Evolutionary conservation across 2,797 vertebrate genomes (phyloP).

Genomic region (Macrochelys suwanniensis): DNA sequence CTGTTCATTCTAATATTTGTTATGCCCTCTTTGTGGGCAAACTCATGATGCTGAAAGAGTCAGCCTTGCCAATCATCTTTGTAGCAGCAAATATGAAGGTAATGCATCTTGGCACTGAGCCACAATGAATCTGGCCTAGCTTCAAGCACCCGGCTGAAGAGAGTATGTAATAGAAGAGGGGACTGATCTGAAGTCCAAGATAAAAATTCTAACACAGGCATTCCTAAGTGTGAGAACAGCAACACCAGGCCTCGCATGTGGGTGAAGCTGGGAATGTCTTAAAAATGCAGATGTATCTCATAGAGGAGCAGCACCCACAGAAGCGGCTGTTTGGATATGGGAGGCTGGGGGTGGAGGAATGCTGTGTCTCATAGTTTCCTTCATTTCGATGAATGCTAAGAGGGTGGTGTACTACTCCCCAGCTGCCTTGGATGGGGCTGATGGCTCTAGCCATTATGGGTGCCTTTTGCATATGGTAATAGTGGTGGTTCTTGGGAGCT

Average conservation of each 20-base stretch:
- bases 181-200: neutral
- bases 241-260: rapidly evolving
- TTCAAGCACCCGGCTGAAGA: neutral
- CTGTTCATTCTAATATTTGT: rapidly evolving
- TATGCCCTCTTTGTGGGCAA: conserved; percentile 2
- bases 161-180: neutral
- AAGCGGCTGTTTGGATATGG: neutral
- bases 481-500: conserved; percentile 15
- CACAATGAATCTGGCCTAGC: conserved; percentile 42
- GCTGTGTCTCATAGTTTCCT: neutral
- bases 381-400: rapidly evolving
- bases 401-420: neutral
- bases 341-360: neutral
- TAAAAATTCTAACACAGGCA: neutral
- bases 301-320: neutral
- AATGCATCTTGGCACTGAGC: neutral
- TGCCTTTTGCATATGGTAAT: neutral
- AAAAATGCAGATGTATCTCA: neutral
- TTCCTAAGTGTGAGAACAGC: neutral
- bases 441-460: neutral
- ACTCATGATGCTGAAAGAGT: conserved; percentile 19
- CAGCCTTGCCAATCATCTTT: conserved; percentile 35
- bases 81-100: neutral
- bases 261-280: rapidly evolving
- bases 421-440: neutral